These are phyloP conservation scores for Metellina segmentata DNA, from an alignment of 2,888 invertebrate species.

Conservation along the genomic window DNA sequence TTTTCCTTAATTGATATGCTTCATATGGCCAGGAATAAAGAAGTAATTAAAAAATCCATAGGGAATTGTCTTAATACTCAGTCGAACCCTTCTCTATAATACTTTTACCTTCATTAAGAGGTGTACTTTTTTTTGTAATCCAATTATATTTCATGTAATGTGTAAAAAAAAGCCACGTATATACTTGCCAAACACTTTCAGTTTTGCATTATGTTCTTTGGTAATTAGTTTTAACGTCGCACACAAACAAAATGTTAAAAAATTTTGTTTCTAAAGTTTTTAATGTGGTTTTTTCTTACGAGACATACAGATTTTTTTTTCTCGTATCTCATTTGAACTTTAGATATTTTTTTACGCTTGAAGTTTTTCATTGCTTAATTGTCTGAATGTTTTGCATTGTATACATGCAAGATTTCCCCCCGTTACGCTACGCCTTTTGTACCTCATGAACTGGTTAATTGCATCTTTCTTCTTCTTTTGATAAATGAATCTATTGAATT, in stretches of 20 bases:
- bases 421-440: neutral
- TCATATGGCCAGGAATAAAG: neutral
- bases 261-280: neutral
- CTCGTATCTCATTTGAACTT: neutral
- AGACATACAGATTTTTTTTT: constrained; percentile 13
- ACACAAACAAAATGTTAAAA: constrained; percentile 35
- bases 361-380: constrained; percentile 10
- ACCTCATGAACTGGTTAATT: constrained; percentile 13
- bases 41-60: neutral
- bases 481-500: constrained; percentile 26
- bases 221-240: constrained; percentile 49
- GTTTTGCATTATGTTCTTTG: constrained; percentile 16
- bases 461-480: constrained; percentile 13
- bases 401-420: neutral
- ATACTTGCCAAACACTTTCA: constrained; percentile 27
- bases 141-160: constrained; percentile 44
- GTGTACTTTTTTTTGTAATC: constrained; percentile 25
- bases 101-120: neutral
- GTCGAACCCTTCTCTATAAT: neutral
- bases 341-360: neutral
- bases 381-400: neutral
- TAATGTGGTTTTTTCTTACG: constrained; percentile 4
- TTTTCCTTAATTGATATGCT: neutral
- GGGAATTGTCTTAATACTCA: neutral
- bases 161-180: constrained; percentile 14